Base-by-base conservation (phyloP, 1,140 invertebrate species). In the Nephila pilipes region DNA sequence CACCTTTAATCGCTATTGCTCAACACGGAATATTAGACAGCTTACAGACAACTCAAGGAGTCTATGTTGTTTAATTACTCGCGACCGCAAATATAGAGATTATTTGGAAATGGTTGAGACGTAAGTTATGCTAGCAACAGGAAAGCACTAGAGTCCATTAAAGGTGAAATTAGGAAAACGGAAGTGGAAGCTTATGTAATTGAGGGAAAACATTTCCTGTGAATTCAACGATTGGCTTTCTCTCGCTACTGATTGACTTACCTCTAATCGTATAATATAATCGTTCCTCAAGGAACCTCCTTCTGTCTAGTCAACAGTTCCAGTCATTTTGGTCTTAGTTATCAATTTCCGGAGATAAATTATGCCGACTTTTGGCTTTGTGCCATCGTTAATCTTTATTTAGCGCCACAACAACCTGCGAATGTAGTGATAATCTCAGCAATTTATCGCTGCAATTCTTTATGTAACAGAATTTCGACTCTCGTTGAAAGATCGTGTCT, bases 281-380 rank as follows among this genome's bases (percentile, higher is more conserved):
- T 87, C 85, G 36, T 63, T 87, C 58, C 63, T 63, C 85, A 87
- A 36, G 58, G 63, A 5, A 20, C 32, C 57, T 58, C 80, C 63
- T 87, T 87, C 85, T 87, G 85, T 60, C 29, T 16, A 38, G 85
- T 63, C 85, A 57, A 87, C 85, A 63, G 55, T 58, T 87, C 85
- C 58, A 57, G 85, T 83, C 80, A 54, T 83, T 83, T 83, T 25
- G 20, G 80, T 20, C 22, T 25, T 60, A 57, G 57, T 87, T 87
- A 87, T 87, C 85, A 58, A 87, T 87, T 87, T 87, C 85, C 85
- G 12, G 85, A 8, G 55, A 63, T 63, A 63, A 83, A 63, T 63
- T 63, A 87, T 87, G 57, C 85, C 36, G 58, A 57, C 85, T 87
- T 63, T 87, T 87, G 58, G 29, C 55, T 87, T 63, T 63, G 25